Evolutionary conservation across 2,797 vertebrate genomes (phyloP).

Genomic region (Acanthornis magna): DNA sequence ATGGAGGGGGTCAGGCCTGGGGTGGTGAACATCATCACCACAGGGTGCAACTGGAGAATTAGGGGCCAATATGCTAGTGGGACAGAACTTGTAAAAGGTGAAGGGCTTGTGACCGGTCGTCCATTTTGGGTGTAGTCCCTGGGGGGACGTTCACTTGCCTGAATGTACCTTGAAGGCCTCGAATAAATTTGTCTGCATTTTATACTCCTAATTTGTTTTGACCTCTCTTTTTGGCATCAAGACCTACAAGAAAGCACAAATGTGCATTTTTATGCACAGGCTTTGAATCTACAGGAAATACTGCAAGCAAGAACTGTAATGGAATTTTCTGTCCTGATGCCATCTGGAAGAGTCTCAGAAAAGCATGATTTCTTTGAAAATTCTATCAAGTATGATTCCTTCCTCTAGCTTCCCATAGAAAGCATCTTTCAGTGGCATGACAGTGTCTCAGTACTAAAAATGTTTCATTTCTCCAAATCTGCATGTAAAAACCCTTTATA

Average conservation of each 20-base stretch:
- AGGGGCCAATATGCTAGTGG: too few species aligned
- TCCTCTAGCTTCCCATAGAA: background rate
- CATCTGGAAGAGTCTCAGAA: background rate
- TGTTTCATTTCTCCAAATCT: background rate
- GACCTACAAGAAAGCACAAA: background rate
- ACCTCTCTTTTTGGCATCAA: too few species aligned
- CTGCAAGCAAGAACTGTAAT: background rate
- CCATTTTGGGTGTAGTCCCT: too few species aligned
- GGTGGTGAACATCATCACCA: too few species aligned
- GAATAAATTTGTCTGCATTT: too few species aligned
- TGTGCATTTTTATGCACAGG: background rate
- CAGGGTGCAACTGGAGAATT: too few species aligned
- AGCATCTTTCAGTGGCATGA: fast-evolving
- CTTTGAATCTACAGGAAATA: background rate
- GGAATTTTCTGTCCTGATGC: background rate
- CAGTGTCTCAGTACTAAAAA: background rate
- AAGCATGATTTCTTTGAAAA: background rate
- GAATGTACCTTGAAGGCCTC: too few species aligned
- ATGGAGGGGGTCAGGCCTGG: too few species aligned
- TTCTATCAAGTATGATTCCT: background rate
- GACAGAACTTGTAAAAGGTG: too few species aligned
- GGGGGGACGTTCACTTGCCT: too few species aligned
- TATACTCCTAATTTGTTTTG: too few species aligned
- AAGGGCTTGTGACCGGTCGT: too few species aligned
- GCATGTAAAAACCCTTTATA: background rate